Evolutionary conservation across 2,888 invertebrate genomes (phyloP), one percentile per base, ranked within the genome.

Genomic region (Apodemia hepburni): DNA sequence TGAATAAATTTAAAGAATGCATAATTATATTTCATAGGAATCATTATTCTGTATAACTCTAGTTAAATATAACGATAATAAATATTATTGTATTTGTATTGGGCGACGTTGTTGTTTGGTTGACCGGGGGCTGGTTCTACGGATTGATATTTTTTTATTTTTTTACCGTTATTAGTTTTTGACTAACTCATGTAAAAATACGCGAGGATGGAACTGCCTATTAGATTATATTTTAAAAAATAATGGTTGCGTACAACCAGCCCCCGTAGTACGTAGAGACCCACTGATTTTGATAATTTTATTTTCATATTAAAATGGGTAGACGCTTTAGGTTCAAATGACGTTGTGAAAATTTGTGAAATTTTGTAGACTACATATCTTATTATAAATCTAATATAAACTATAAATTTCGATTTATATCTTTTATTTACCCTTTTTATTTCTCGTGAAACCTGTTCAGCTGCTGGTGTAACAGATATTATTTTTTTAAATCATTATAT

Each of bases 21-120:
- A 91, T 91, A 91, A 92, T 92, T 92, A 91, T 92, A 92, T 92
- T 92, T 92, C 91, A 92, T 92, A 92, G 91, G 92, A 87, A 92
- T 91, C 89, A 92, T 92, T 92, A 92, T 92, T 92, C 92, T 88
- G 90, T 92, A 92, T 92, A 91, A 92, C 90, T 89, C 87, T 92
- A 92, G 92, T 91, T 92, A 91, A 91, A 85, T 91, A 85, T 91
- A 90, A 91, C 84, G 82, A 88, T 90, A 86, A 86, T 83, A 82
- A 84, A 85, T 79, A 84, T 81, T 71, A 83, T 84, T 85, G 87
- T 87, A 84, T 84, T 83, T 83, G 83, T 82, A 80, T 75, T 73
- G 76, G 78, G 74, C 75, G 78, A 73, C 70, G 75, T 73, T 75
- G 82, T 86, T 85, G 77, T 75, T 83, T 81, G 70, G 74, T 77